phyloP scores from a whole-genome alignment of 1,140 invertebrate genomes.

The Eriosoma lanigerum region DNA sequence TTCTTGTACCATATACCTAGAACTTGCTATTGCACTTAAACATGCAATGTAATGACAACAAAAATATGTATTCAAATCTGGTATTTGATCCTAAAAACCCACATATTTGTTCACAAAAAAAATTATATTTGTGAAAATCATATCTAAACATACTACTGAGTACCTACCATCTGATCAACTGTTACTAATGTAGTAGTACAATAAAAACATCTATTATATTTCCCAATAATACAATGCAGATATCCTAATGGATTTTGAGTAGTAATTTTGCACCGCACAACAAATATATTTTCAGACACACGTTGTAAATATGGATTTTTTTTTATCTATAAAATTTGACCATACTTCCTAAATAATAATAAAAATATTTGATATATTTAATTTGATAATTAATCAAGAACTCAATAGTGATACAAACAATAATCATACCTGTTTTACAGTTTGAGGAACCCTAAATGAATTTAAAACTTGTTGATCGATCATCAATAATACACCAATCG shows the following conservation, averaged over 20 bases:
- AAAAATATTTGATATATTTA: not conserved
- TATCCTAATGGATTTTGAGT: constrained; percentile 74
- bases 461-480: constrained; percentile 70
- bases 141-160: too few species aligned
- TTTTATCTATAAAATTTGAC: constrained; percentile 57
- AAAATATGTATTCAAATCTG: constrained; percentile 57
- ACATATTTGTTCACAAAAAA: too few species aligned
- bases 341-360: constrained; percentile 62
- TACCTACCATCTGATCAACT: constrained; percentile 43
- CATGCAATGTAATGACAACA: constrained; percentile 74
- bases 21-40: constrained; percentile 76
- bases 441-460: constrained; percentile 66
- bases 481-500: constrained; percentile 66
- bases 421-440: constrained; percentile 64
- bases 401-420: not conserved
- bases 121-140: too few species aligned
- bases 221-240: constrained; percentile 62
- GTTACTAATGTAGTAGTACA: constrained; percentile 39
- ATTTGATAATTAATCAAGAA: too few species aligned
- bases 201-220: constrained; percentile 49
- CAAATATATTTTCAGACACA: constrained; percentile 76
- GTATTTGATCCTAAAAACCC: constrained; percentile 53
- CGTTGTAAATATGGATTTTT: constrained; percentile 70
- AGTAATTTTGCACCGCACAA: constrained; percentile 72
- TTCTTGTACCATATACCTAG: constrained; percentile 68